Percentiles rank a stretch among this genome's conserved stretches.
Evolutionary conservation across 1,140 invertebrate species (phyloP).

Genomic region (Calosoma granatense): DNA sequence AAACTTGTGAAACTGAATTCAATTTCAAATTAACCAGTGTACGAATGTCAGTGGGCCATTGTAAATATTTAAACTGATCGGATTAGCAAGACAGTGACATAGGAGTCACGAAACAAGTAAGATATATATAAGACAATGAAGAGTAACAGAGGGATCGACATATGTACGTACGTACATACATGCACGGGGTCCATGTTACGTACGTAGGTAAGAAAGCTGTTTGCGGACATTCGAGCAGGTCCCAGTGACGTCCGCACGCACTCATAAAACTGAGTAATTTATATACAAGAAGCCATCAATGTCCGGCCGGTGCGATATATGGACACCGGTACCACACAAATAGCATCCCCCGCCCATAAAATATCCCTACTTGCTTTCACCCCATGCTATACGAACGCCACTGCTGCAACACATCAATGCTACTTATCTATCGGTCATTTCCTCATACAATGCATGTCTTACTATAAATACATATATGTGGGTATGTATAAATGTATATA

Average conservation of each 20-base stretch:
- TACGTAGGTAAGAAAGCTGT: too few relatives aligned
- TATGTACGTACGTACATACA: too few relatives aligned
- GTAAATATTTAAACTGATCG: conserved; percentile 1
- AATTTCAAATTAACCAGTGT: not conserved
- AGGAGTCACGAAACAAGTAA: not conserved
- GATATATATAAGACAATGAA: too few relatives aligned
- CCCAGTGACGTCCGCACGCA: not conserved
- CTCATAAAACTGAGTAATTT: conserved; percentile 27
- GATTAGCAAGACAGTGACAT: not conserved
- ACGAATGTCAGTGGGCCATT: not conserved
- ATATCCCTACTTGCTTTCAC: not conserved
- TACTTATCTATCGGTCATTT: too few relatives aligned
- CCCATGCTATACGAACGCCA: too few relatives aligned
- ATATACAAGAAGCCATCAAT: conserved; percentile 28
- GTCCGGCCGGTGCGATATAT: conserved; percentile 16
- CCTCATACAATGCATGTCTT: too few relatives aligned
- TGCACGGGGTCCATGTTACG: too few relatives aligned
- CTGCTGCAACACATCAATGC: too few relatives aligned
- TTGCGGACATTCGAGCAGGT: not conserved
- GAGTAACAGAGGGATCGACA: too few relatives aligned
- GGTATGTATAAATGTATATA: too few relatives aligned
- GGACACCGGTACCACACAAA: not conserved
- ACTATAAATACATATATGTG: too few relatives aligned
- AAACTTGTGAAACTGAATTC: not conserved
- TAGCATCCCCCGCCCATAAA: not conserved